Evolutionary conservation across 2,888 invertebrate genomes (phyloP).

Genomic region (Iphiclides podalirius): DNA sequence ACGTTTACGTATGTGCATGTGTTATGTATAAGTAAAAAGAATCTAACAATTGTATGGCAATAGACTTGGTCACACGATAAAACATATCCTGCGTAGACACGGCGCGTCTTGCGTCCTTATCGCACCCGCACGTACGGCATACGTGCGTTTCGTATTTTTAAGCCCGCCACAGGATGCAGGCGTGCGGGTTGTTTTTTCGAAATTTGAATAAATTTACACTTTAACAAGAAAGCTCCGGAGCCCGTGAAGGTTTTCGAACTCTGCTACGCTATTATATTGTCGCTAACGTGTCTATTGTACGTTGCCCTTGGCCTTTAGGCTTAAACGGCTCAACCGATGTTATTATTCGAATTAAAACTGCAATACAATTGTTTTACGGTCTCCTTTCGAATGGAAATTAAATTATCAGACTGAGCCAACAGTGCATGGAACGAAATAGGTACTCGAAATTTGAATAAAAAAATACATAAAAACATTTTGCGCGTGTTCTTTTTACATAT

Average conservation of each 20-base stretch:
- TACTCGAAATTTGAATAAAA: no score
- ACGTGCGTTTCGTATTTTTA: slow-evolving; percentile 32
- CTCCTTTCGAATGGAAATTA: neutral
- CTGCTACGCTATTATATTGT: slow-evolving; percentile 32
- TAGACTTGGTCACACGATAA: slow-evolving; percentile 2
- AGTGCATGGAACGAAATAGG: no score
- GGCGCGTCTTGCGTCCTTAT: slow-evolving; percentile 30
- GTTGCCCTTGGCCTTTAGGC: neutral
- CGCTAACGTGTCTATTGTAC: slow-evolving; percentile 1
- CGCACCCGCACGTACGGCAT: slow-evolving; percentile 22
- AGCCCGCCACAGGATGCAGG: slow-evolving; percentile 54
- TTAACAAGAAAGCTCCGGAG: slow-evolving; percentile 58
- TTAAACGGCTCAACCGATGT: neutral
- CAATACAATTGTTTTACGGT: neutral
- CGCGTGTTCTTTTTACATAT: no score
- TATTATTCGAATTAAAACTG: neutral
- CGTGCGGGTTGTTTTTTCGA: slow-evolving; percentile 58
- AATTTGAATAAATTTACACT: slow-evolving; percentile 78
- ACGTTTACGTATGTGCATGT: no score
- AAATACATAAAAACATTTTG: no score
- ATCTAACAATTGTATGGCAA: no score
- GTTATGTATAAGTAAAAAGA: no score
- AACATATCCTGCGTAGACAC: slow-evolving; percentile 1
- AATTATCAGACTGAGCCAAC: no score
- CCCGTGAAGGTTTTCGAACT: slow-evolving; percentile 60